phyloP scores from a whole-genome alignment of 2,888 invertebrate species.

The Leptinotarsa tumamoca region DNA sequence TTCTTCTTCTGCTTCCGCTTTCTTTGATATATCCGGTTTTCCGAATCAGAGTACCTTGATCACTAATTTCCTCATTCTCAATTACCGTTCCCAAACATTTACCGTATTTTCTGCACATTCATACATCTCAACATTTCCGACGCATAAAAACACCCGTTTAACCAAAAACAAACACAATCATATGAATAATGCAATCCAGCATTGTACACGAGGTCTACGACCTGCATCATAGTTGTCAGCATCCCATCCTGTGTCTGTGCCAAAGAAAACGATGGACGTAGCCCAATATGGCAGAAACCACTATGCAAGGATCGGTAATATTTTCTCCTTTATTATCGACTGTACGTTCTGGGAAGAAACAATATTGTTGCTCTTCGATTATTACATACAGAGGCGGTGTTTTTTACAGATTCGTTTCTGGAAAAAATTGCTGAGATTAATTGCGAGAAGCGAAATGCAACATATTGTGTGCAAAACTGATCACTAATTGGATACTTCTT shows the following conservation, averaged over 20 bases:
- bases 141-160: constrained; percentile 27
- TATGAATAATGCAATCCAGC: constrained; percentile 43
- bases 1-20: too few relatives aligned
- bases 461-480: not conserved
- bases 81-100: not conserved
- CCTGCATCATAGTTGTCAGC: constrained; percentile 53
- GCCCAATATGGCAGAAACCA: constrained; percentile 46
- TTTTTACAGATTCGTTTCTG: not conserved
- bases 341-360: constrained; percentile 9
- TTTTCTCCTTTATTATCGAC: constrained; percentile 35
- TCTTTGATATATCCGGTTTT: too few relatives aligned
- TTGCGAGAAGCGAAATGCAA: not conserved
- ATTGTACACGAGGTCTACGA: constrained; percentile 49
- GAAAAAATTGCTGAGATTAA: constrained; percentile 1
- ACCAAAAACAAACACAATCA: constrained; percentile 34
- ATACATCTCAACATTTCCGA: constrained; percentile 5
- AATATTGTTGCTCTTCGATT: constrained; percentile 3
- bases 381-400: not conserved
- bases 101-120: not conserved
- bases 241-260: constrained; percentile 44
- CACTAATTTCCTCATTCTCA: not conserved
- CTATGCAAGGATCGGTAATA: constrained; percentile 44
- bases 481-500: not conserved
- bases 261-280: constrained; percentile 39
- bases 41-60: too few relatives aligned